Base-by-base conservation (phyloP, 2,888 invertebrate species). In the Oeneis ivallda region DNA sequence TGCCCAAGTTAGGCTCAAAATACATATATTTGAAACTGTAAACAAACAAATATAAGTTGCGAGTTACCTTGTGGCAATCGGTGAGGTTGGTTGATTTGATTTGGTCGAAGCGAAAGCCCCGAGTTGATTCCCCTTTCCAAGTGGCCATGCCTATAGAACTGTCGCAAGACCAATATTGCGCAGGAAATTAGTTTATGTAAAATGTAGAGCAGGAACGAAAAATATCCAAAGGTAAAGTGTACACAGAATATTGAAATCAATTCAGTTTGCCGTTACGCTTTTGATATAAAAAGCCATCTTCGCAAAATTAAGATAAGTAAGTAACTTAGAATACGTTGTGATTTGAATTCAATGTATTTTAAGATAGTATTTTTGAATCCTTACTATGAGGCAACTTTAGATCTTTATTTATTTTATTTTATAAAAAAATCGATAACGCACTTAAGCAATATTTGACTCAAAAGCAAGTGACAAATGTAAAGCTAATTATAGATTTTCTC, bases 151-250 rank as follows among this genome's bases (percentile, higher is more conserved):
- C 86, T 87, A 86, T 85, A 81, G 85, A 85, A 89, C 89, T 89
- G 89, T 85, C 87, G 89, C 85, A 84, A 86, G 86, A 89, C 89
- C 91, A 90, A 92, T 92, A 92, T 91, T 91, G 89, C 86, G 81
- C 80, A 87, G 91, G 89, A 91, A 92, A 92, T 92, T 90, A 91
- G 91, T 91, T 92, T 92, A 92, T 89, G 89, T 87, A 90, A 90
- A 91, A 91, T 89, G 88, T 89, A 89, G 89, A 89, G 87, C 87
- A 86, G 86, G 82, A 87, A 83, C 83, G 86, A 87, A 88, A 86
- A 91, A 88, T 88, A 86, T 86, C 85, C 78, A 77, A 65, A 82
- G 83, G 83, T 84, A 85, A 87, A 89, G 67, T 73, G 71, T 67
- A 62, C 60, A 67, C 64, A 64, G 72, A 66, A 71, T 65, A 70